These are phyloP conservation scores for Pseudopleuronectes americanus DNA, from an alignment of 2,797 vertebrate genomes.

Conservation along the genomic window DNA sequence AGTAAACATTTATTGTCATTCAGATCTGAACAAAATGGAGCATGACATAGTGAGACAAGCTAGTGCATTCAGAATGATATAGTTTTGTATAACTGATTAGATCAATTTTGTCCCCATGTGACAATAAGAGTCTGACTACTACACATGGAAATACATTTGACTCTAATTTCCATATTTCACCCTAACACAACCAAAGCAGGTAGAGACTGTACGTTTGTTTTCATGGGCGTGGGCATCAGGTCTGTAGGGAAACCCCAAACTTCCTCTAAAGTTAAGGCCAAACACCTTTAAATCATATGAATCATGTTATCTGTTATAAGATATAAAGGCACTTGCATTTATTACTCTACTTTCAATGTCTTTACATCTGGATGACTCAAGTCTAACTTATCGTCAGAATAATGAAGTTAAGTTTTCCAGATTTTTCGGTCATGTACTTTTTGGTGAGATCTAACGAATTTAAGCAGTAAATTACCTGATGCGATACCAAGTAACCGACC, in stretches of 20 bases:
- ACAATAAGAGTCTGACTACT: no score
- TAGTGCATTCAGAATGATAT: no score
- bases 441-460: constrained; percentile 8
- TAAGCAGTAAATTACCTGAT: constrained; percentile 4
- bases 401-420: not conserved
- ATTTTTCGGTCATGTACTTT: not conserved
- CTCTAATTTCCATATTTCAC: not conserved
- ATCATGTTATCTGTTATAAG: not conserved
- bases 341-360: not conserved
- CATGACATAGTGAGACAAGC: not conserved
- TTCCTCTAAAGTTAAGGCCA: not conserved
- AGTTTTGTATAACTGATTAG: no score
- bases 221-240: not conserved
- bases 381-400: not conserved
- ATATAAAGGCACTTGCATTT: not conserved
- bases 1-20: not conserved
- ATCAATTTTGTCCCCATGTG: no score
- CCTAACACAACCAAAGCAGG: not conserved
- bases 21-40: not conserved
- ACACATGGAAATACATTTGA: no score
- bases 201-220: constrained; percentile 1
- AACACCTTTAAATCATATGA: not conserved
- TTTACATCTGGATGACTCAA: not conserved
- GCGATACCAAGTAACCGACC: constrained; percentile 19
- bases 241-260: not conserved